Percentiles rank a stretch among this genome's conserved stretches.
Evolutionary conservation across 2,888 invertebrate species (phyloP).

Genomic region (Drosophila hawaiiensis): DNA sequence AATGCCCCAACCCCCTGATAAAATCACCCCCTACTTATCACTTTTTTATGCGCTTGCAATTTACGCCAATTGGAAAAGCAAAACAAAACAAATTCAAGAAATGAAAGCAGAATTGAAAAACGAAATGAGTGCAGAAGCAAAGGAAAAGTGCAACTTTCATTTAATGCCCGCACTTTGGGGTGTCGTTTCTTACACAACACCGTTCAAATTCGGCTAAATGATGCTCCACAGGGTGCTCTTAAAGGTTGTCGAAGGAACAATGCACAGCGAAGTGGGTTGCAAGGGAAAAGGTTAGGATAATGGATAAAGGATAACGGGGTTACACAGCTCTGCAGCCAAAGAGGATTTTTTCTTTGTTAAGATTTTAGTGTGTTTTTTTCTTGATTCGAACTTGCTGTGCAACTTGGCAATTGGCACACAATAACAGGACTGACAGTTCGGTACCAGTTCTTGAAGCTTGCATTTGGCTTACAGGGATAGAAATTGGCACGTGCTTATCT

Average conservation of each 20-base stretch:
- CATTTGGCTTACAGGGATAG: neutral
- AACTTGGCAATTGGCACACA: conserved; percentile 33
- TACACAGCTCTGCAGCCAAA: conserved; percentile 43
- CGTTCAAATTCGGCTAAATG: conserved; percentile 71
- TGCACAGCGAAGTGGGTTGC: neutral
- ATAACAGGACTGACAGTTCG: conserved; percentile 26
- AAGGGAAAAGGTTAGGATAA: neutral
- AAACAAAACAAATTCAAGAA: conserved; percentile 1
- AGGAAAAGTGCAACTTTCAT: conserved; percentile 57
- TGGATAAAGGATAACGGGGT: neutral
- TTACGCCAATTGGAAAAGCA: conserved; percentile 67
- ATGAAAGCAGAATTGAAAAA: conserved; percentile 11
- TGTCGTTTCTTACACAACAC: conserved; percentile 67
- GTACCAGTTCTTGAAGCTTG: neutral
- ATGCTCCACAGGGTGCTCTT: conserved; percentile 49
- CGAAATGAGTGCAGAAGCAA: neutral
- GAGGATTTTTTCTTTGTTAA: conserved; percentile 38
- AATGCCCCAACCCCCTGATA: neutral
- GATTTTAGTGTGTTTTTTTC: conserved; percentile 10
- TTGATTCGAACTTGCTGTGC: conserved; percentile 8
- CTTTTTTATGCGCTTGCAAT: conserved; percentile 67
- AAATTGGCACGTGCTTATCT: conserved; percentile 21
- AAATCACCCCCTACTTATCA: conserved; percentile 43
- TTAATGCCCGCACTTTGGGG: conserved; percentile 76
- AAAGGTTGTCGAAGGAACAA: neutral